Conservation (phyloP, 2,113 vertebrate genomes). For the Alouatta palliata region DNA sequence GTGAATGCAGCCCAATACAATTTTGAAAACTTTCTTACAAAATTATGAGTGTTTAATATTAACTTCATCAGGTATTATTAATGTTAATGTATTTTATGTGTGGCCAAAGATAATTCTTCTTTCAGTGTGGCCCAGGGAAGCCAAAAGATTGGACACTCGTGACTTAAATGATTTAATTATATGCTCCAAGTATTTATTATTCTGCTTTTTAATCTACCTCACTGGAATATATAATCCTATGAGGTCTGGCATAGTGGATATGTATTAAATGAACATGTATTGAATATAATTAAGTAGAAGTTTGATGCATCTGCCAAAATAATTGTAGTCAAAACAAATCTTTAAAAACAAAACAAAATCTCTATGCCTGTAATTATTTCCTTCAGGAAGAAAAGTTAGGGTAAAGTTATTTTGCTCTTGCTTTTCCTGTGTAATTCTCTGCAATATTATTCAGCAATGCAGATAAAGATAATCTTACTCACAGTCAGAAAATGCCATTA, state of each 20-base stretch:
- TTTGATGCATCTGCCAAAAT: background rate
- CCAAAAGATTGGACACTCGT: no score
- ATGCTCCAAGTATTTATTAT: background rate
- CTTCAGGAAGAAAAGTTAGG: background rate
- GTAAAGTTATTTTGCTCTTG: background rate
- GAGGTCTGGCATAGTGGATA: background rate
- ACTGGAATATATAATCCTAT: background rate
- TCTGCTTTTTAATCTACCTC: background rate
- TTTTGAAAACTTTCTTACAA: no score
- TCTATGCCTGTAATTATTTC: background rate
- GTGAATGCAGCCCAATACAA: no score
- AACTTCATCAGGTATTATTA: no score
- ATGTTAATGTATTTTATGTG: no score
- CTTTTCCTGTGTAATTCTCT: slow-evolving; percentile 12
- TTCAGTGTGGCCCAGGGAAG: no score
- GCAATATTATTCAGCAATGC: background rate
- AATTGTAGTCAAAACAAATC: slow-evolving; percentile 18
- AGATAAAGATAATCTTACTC: background rate
- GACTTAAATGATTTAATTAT: background rate
- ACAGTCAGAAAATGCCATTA: slow-evolving; percentile 31
- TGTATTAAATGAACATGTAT: background rate
- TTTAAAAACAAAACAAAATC: slow-evolving; percentile 47
- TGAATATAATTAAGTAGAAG: background rate
- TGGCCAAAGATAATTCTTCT: no score
- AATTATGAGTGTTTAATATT: no score